phyloP scores from a whole-genome alignment of 2,888 invertebrate species.

The Pterostichus madidus region DNA sequence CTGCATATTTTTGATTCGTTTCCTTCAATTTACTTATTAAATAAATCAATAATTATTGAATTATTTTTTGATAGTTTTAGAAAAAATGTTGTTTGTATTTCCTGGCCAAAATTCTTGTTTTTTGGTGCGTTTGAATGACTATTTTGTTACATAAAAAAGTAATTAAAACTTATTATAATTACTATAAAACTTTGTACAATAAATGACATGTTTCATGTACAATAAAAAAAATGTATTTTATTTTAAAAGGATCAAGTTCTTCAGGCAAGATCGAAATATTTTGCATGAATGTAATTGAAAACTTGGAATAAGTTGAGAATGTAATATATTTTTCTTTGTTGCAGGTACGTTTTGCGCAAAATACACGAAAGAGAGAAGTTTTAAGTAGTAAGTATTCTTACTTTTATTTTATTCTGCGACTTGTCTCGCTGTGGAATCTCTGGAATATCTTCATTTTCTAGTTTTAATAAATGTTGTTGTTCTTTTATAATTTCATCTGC shows the following conservation, averaged over 20 bases:
- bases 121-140: no score
- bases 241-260: not conserved
- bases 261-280: not conserved
- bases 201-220: no score
- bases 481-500: slow-evolving; percentile 44
- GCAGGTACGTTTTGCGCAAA: slow-evolving; percentile 1
- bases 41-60: no score
- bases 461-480: not conserved
- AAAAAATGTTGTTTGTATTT: no score
- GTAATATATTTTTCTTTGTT: slow-evolving; percentile 30
- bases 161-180: no score
- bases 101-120: no score
- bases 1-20: no score
- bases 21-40: no score
- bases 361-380: not conserved
- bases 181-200: no score
- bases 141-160: no score
- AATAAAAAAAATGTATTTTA: not conserved
- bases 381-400: slow-evolving; percentile 12
- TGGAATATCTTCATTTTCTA: slow-evolving; percentile 10
- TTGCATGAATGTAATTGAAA: not conserved
- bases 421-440: slow-evolving; percentile 32
- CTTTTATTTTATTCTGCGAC: slow-evolving; percentile 18
- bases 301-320: not conserved
- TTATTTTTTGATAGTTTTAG: no score